Evolutionary conservation across 1,140 invertebrate species (phyloP).

Genomic region (Procambarus clarkii): DNA sequence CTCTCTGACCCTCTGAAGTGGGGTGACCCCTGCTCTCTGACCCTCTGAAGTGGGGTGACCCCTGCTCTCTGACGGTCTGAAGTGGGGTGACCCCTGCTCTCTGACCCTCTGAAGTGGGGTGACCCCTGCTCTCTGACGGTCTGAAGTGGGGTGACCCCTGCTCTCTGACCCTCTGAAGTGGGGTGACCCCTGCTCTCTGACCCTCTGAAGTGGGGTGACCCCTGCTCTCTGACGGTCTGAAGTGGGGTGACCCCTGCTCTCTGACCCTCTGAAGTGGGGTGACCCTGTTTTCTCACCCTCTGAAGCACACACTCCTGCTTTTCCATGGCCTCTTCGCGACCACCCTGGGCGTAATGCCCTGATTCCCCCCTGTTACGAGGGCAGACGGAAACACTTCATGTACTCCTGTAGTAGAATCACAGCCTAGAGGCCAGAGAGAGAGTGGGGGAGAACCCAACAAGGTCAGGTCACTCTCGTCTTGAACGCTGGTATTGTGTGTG

Average conservation of each 20-base stretch:
- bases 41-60: neutral
- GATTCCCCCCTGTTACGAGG: neutral
- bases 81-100: too few species aligned
- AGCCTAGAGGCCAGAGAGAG: neutral
- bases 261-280: too few species aligned
- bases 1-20: neutral
- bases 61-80: conserved; percentile 11
- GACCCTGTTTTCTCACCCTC: neutral
- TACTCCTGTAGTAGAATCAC: neutral
- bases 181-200: too few species aligned
- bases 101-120: too few species aligned
- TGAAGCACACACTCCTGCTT: neutral
- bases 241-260: too few species aligned
- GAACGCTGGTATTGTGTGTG: conserved; percentile 1
- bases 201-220: too few species aligned
- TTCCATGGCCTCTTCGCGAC: conserved; percentile 15
- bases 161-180: too few species aligned
- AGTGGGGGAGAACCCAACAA: neutral
- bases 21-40: neutral
- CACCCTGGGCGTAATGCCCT: neutral
- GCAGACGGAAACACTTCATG: neutral
- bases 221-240: too few species aligned
- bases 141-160: too few species aligned
- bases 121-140: too few species aligned
- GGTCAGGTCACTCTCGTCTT: neutral